Evolutionary conservation across 2,888 invertebrate genomes (phyloP).

Genomic region (Euproctis similis): DNA sequence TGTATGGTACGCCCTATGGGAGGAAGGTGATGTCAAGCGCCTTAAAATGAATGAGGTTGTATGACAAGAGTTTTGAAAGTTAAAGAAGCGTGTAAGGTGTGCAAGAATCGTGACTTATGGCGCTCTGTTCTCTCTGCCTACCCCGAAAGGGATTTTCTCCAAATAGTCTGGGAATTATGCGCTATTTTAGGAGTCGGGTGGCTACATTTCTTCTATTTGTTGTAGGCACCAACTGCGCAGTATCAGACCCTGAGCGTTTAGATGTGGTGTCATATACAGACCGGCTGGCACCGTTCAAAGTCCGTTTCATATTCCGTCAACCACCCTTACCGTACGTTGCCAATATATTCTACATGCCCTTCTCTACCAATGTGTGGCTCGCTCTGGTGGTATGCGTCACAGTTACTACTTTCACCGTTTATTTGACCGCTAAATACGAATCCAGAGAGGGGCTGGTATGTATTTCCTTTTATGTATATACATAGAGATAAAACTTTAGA

Average conservation of each 20-base stretch:
- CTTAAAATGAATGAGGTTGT: not conserved
- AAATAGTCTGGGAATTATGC: not conserved
- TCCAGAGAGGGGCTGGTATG: conserved; percentile 24
- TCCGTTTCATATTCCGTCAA: conserved; percentile 78
- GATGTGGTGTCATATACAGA: conserved; percentile 62
- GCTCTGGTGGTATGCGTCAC: conserved; percentile 55
- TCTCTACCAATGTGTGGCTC: conserved; percentile 77
- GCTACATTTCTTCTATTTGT: no score
- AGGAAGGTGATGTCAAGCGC: no score
- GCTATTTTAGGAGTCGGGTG: not conserved
- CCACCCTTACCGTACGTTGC: conserved; percentile 79
- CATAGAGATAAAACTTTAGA: no score
- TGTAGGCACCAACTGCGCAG: conserved; percentile 47
- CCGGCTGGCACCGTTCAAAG: conserved; percentile 52
- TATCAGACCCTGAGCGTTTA: conserved; percentile 32
- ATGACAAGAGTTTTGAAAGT: no score
- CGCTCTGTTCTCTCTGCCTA: no score
- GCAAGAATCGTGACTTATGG: no score
- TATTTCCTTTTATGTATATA: no score
- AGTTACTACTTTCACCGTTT: conserved; percentile 45
- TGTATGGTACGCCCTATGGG: no score
- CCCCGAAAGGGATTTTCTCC: not conserved
- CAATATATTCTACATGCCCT: conserved; percentile 80
- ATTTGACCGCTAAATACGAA: conserved; percentile 53
- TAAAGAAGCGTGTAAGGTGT: no score